These are phyloP conservation scores for Antheraea yamamai DNA, from an alignment of 2,888 invertebrate genomes.

Conservation along the genomic window DNA sequence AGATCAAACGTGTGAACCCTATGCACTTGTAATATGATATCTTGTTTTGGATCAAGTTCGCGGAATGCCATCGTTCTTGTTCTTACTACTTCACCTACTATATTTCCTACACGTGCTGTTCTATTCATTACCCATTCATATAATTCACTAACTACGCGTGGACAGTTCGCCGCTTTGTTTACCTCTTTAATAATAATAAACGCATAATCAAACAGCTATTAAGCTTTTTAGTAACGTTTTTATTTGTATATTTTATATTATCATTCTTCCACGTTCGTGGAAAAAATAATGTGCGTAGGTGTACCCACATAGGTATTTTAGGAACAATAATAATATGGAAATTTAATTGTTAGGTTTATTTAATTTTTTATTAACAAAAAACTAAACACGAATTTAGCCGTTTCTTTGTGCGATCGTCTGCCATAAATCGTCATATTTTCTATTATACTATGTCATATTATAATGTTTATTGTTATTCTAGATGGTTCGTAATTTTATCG, in stretches of 20 bases:
- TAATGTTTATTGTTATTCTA: too few relatives aligned
- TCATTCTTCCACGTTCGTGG: neutral
- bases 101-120: conserved; percentile 36
- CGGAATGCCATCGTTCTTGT: conserved; percentile 18
- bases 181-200: neutral
- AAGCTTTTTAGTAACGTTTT: neutral
- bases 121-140: conserved; percentile 39
- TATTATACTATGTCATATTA: too few relatives aligned
- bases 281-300: too few relatives aligned
- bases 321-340: too few relatives aligned
- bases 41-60: conserved; percentile 21
- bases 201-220: neutral
- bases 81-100: conserved; percentile 27
- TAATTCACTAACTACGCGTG: conserved; percentile 17
- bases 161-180: neutral
- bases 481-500: too few relatives aligned
- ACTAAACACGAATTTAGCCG: too few relatives aligned
- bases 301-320: too few relatives aligned
- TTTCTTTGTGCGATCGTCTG: too few relatives aligned
- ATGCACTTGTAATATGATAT: conserved; percentile 18
- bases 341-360: too few relatives aligned
- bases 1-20: neutral
- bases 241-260: neutral
- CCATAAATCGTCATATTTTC: too few relatives aligned
- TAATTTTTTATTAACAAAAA: too few relatives aligned